These are phyloP conservation scores for Rhabdomys pumilio DNA, from an alignment of 2,797 vertebrate genomes.

Conservation along the genomic window DNA sequence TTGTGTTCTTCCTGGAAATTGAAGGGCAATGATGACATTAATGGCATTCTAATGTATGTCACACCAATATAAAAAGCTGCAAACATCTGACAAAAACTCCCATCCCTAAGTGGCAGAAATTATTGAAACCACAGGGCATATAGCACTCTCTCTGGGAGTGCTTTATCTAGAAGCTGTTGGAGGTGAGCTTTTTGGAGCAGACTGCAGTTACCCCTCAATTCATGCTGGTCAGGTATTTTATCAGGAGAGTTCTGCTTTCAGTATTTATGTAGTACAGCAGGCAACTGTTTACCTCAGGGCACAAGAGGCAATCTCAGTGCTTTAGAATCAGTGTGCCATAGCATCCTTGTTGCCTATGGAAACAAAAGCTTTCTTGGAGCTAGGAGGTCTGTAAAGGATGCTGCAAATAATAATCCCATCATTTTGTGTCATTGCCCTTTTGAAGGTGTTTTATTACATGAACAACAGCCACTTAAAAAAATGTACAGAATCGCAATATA, in stretches of 20 bases:
- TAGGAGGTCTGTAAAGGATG: constrained; percentile 48
- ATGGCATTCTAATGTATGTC: constrained; percentile 67
- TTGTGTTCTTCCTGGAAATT: background rate
- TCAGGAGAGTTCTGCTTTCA: constrained; percentile 83
- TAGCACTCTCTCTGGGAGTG: constrained; percentile 43
- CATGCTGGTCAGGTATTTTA: constrained; percentile 85
- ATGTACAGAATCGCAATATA: background rate
- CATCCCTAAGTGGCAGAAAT: constrained; percentile 74
- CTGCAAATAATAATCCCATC: constrained; percentile 49
- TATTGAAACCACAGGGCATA: constrained; percentile 31
- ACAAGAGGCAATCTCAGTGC: constrained; percentile 83
- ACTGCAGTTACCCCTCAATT: constrained; percentile 76
- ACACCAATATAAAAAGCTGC: constrained; percentile 72
- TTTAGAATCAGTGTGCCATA: constrained; percentile 79
- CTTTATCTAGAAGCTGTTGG: constrained; percentile 65
- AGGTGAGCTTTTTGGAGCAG: constrained; percentile 71
- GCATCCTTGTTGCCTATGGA: constrained; percentile 86
- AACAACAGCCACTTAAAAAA: accelerated
- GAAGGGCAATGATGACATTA: constrained; percentile 49
- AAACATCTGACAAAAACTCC: constrained; percentile 65
- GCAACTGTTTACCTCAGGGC: constrained; percentile 87
- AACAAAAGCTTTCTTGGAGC: constrained; percentile 86
- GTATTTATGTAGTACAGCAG: constrained; percentile 85
- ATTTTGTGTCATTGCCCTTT: constrained; percentile 56
- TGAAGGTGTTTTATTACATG: constrained; percentile 48